Evolutionary conservation across 2,888 invertebrate species (phyloP), one percentile per base, ranked within the genome.

Genomic region (Perizoma flavofasciatum): DNA sequence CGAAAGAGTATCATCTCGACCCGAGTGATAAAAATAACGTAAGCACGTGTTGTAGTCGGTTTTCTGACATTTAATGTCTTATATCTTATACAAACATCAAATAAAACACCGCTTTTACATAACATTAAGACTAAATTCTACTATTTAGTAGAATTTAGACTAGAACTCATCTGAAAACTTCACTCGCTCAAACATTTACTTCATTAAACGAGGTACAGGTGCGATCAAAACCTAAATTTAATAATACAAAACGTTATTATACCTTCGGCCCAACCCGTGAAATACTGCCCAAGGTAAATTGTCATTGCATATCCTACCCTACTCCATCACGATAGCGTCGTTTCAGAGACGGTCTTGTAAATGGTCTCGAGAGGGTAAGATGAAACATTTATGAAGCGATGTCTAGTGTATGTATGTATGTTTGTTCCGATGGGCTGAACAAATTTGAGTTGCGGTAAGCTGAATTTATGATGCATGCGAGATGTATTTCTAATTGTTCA

Each of bases 381-480:
- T 70, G 67, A 68, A 70, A 70, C 70, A 68, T 70, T 70, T 67
- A 70, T 68, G 64, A 68, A 63, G 67, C 58, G 60, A 43, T 50
- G 44, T 62, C 55, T 59, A 49, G 55, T 40, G 5, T n/a, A 11
- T 7, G 45, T 52, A 40, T 43, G 40, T 44, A n/a, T 55, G 41
- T 41, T 32, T 55, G 44, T 52, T 46, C 34, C 5, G 22, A 43
- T 37, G 49, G 52, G 35, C 41, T 35, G 35, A 49, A 49, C 52
- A 52, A 61, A 61, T 61, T 48, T 56, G 41, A 49, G 48, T 8
- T 43, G 40, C 35, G 46, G 56, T 35, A 37, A 37, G 41, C 37
- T 34, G 47, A 57, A 58, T 58, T 10, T 58, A 39, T 35, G 49
- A 33, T 46, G 10, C 8, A 43, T n/a, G 41, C 41, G 46, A 49